Evolutionary conservation across 2,113 vertebrate species (phyloP).

Genomic region (Anoplopoma fimbria): DNA sequence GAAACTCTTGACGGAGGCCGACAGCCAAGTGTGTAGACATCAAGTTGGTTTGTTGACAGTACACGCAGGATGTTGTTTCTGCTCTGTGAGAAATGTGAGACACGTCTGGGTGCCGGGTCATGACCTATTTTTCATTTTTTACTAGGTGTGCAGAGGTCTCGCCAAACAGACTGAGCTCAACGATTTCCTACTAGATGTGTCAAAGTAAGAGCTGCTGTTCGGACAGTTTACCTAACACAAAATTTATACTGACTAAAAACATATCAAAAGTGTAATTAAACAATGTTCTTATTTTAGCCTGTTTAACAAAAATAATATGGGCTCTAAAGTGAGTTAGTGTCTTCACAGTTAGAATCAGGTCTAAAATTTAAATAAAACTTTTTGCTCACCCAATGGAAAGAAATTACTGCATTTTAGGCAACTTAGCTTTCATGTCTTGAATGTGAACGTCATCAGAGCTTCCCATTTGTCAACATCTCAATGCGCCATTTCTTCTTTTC

Average conservation of each 20-base stretch:
- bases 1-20: conserved; percentile 13
- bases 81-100: conserved; percentile 26
- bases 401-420: conserved; percentile 37
- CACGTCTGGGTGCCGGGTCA: background rate
- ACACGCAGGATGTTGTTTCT: conserved; percentile 18
- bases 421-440: conserved; percentile 64
- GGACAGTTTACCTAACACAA: conserved; percentile 15
- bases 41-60: conserved; percentile 32
- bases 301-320: background rate
- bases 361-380: conserved; percentile 33
- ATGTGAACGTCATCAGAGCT: conserved; percentile 73
- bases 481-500: conserved; percentile 77
- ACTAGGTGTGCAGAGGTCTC: conserved; percentile 95
- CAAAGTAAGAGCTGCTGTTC: conserved; percentile 90
- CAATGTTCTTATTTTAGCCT: conserved; percentile 22
- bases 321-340: background rate
- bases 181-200: conserved; percentile 98
- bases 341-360: conserved; percentile 13
- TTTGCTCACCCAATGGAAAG: conserved; percentile 19
- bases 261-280: background rate
- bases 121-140: conserved; percentile 45
- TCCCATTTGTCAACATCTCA: conserved; percentile 74
- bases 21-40: conserved; percentile 38
- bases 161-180: conserved; percentile 99
- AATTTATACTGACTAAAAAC: background rate